Base-by-base conservation (phyloP, 2,797 vertebrate species). In the Hipposideros larvatus region DNA sequence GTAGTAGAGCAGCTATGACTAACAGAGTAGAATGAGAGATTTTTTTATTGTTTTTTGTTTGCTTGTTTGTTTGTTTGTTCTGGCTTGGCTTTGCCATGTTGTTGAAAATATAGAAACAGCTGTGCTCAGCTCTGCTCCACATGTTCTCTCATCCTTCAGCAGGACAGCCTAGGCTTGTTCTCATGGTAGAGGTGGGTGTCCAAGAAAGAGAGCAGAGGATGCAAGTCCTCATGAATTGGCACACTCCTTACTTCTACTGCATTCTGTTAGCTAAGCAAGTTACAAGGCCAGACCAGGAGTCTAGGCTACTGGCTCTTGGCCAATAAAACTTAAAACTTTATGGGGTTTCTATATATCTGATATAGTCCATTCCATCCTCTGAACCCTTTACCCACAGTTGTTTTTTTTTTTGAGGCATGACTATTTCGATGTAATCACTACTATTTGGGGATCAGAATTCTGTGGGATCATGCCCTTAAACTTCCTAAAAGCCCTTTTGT, bases 401-500 rank as follows among this genome's bases (percentile, higher is more conserved):
- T 85, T 92, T 3, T 85, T 80, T 87, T 93, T 78, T 78, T 73
- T 77, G 53, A 91, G 10, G 37, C 14, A 24, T 51, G 34, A 71
- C 75, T 77, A 2, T 19, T 75, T 86, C 63, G 22, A 59, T 96
- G 7, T 37, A 89, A 61, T 92, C 59, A 55, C 66, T 94, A 26
- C 10, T 57, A 34, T 37, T 83, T 89, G 46, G 31, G 43, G 1
- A 82, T 87, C 28, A 71, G 59, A 84, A 87, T 90, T 91, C 21
- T 95, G 5, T 95, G 41, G 34, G 16, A 31, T 94, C n/a, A 14
- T 84, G 26, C 41, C 46, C 43, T 41, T 91, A 75, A 91, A 87
- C 34, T 90, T 96, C 41, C 26, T 82, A 46, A 79, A 90, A 96
- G 71, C 22, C 11, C 22, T 70, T 83, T 80, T 83, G 46, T 70